These are phyloP conservation scores for Oxyruncus cristatus DNA, from an alignment of 2,113 vertebrate species.

Conservation along the genomic window DNA sequence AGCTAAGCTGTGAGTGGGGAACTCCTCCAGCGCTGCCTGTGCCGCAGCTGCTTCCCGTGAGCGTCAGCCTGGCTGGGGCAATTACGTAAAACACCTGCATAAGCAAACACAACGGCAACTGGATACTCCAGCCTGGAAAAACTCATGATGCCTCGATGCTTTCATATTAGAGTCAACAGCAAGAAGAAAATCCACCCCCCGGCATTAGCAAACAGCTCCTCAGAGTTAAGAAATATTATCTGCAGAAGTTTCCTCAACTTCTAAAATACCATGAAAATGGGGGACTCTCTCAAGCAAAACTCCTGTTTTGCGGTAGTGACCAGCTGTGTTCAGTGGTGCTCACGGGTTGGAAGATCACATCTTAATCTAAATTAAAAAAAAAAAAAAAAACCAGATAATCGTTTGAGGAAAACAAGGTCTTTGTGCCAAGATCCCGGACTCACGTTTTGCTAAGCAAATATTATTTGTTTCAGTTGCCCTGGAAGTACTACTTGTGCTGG, in stretches of 20 bases:
- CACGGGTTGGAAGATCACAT: neutral
- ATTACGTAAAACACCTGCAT: slow-evolving; percentile 33
- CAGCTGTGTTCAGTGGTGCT: neutral
- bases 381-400: neutral
- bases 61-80: neutral
- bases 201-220: neutral
- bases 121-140: slow-evolving; percentile 22
- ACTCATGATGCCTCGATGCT: neutral
- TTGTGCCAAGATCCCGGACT: slow-evolving; percentile 23
- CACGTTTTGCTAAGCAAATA: slow-evolving; percentile 10
- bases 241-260: neutral
- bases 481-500: neutral
- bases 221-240: neutral
- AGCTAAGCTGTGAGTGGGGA: neutral
- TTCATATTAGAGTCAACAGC: neutral
- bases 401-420: neutral
- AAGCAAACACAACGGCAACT: slow-evolving; percentile 41
- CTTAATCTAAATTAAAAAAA: neutral
- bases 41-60: neutral
- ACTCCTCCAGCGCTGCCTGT: neutral
- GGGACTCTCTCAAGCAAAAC: neutral
- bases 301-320: neutral
- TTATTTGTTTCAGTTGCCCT: slow-evolving; percentile 1
- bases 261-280: neutral
- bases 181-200: neutral